Conservation (phyloP, 64 coral and sea anemone genomes). For the Acropora yongei region DNA sequence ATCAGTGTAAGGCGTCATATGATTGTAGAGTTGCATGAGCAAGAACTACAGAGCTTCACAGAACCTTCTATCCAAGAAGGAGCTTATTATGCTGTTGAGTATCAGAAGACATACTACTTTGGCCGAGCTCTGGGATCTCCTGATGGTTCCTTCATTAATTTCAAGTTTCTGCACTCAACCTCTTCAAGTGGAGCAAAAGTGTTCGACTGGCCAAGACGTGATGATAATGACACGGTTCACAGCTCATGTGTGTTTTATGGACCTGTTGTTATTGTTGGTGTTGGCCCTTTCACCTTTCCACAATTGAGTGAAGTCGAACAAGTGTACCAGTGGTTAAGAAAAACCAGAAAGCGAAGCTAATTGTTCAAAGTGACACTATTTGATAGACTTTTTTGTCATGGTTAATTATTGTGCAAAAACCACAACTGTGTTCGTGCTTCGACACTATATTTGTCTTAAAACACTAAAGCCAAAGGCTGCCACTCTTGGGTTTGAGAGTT, state of each 20-base stretch:
- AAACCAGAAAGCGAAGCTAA: slow-evolving; percentile 24
- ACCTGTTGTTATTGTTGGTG: slow-evolving; percentile 7
- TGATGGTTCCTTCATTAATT: neutral
- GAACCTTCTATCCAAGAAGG: neutral
- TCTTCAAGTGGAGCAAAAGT: neutral
- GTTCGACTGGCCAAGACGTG: slow-evolving; percentile 43
- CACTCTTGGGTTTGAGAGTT: neutral
- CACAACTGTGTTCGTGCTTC: no score
- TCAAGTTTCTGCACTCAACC: slow-evolving; percentile 55
- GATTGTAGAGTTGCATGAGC: neutral
- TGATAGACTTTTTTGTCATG: no score
- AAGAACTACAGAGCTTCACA: neutral
- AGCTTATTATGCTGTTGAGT: neutral
- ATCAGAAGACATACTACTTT: neutral
- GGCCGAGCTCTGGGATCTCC: neutral
- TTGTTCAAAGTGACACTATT: no score
- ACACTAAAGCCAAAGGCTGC: neutral
- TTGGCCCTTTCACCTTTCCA: slow-evolving; percentile 34
- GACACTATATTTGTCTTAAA: no score
- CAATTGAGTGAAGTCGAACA: slow-evolving; percentile 29
- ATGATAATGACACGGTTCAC: slow-evolving; percentile 35
- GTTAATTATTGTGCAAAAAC: no score
- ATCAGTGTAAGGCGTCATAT: neutral
- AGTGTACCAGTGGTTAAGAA: slow-evolving; percentile 49
- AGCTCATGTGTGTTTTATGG: slow-evolving; percentile 49